phyloP scores from a whole-genome alignment of 2,888 invertebrate species.

The Nomada ruficornis region DNA sequence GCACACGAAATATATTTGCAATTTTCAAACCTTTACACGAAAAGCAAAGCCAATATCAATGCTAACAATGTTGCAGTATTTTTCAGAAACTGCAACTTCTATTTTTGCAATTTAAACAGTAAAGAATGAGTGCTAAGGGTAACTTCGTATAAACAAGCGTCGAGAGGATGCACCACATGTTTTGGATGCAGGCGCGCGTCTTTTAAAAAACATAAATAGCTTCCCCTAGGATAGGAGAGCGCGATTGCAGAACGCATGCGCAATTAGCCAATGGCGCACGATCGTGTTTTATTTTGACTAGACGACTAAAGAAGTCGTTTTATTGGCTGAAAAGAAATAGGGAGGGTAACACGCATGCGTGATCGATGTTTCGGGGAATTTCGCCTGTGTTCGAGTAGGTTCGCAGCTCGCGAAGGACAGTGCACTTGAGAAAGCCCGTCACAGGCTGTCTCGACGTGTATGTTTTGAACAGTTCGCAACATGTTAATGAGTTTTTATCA shows the following conservation, averaged over 20 bases:
- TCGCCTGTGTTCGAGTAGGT: conserved; percentile 62
- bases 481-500: conserved; percentile 91
- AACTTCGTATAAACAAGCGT: background rate
- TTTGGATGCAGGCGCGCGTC: background rate
- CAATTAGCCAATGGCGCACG: background rate
- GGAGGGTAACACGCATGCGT: conserved; percentile 30
- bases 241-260: background rate
- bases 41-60: background rate
- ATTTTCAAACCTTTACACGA: background rate
- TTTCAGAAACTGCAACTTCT: background rate
- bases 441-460: conserved; percentile 83
- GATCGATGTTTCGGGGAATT: conserved; percentile 26
- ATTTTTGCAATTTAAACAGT: background rate
- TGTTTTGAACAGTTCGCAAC: conserved; percentile 82
- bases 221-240: background rate
- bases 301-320: background rate
- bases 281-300: background rate
- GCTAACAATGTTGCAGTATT: too few relatives aligned
- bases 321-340: conserved; percentile 28
- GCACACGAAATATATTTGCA: too few relatives aligned
- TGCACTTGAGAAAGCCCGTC: conserved; percentile 80
- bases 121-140: background rate
- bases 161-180: background rate
- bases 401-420: conserved; percentile 66
- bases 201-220: background rate